Evolutionary conservation across 2,797 vertebrate species (phyloP).

Genomic region (Eptatretus atami): DNA sequence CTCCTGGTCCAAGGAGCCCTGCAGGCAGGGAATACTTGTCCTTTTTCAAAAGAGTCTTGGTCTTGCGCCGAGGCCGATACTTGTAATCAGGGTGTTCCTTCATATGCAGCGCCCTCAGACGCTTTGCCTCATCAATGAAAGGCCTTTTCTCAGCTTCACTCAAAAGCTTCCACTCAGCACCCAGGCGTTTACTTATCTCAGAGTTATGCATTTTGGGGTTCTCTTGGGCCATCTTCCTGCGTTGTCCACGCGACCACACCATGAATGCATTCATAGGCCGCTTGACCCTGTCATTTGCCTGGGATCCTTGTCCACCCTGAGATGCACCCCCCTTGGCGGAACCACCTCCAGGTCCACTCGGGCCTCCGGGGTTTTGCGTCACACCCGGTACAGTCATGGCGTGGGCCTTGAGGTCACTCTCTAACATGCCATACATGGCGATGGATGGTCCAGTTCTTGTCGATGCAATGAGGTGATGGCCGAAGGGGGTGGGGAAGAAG

Average conservation of each 20-base stretch:
- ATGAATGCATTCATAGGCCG: slow-evolving; percentile 64
- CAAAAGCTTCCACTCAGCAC: slow-evolving; percentile 95
- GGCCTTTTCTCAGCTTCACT: slow-evolving; percentile 84
- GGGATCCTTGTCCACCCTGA: neutral
- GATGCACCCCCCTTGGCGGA: neutral
- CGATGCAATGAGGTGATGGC: too few relatives aligned
- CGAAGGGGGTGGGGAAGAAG: too few relatives aligned
- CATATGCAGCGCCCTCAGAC: slow-evolving; percentile 85
- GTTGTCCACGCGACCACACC: slow-evolving; percentile 94
- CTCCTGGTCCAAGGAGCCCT: slow-evolving; percentile 7
- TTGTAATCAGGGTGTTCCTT: slow-evolving; percentile 96
- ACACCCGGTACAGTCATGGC: neutral
- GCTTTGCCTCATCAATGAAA: slow-evolving; percentile 90
- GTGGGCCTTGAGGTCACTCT: slow-evolving; percentile 1
- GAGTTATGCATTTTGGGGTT: slow-evolving; percentile 99
- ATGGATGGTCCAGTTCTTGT: too few relatives aligned
- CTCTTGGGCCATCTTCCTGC: slow-evolving; percentile 88
- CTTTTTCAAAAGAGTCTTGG: slow-evolving; percentile 82
- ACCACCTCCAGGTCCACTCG: neutral
- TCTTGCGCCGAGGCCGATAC: slow-evolving; percentile 67
- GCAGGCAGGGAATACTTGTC: slow-evolving; percentile 85
- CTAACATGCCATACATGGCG: neutral
- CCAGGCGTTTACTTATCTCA: slow-evolving; percentile 84
- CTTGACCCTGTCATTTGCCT: slow-evolving; percentile 53
- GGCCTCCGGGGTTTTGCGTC: neutral